Percentiles rank a stretch among this genome's conserved stretches.
phyloP scores from a whole-genome alignment of 2,113 vertebrate genomes.

The Jaculus jaculus region DNA sequence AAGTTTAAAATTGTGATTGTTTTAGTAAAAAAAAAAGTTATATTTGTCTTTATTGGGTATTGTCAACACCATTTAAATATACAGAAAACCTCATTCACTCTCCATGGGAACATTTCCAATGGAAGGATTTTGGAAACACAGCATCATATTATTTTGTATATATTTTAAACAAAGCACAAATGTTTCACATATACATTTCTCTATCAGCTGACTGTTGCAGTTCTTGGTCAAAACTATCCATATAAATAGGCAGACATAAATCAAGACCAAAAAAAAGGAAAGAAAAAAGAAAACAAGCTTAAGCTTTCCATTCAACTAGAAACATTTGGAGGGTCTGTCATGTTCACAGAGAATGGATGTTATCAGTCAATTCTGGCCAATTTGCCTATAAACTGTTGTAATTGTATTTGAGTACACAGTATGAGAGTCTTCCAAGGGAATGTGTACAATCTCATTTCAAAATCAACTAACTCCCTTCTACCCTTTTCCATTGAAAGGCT shows the following conservation, averaged over 20 bases:
- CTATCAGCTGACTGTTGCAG: not conserved
- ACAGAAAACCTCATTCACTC: not conserved
- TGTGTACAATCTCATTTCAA: constrained; percentile 45
- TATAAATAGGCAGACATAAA: not conserved
- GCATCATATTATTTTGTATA: constrained; percentile 8
- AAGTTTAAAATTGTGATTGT: not conserved
- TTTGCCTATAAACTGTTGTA: constrained; percentile 9
- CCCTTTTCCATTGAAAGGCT: constrained; percentile 34
- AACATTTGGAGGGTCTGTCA: not conserved
- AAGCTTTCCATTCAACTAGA: constrained; percentile 29
- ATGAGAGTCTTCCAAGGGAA: constrained; percentile 46
- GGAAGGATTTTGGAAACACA: constrained; percentile 38
- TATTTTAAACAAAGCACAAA: not conserved
- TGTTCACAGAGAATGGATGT: not conserved
- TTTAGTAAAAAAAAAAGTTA: not conserved
- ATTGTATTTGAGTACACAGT: constrained; percentile 4
- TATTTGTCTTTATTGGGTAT: not conserved
- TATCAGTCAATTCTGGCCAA: constrained; percentile 22
- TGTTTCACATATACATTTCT: not conserved
- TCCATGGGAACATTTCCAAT: not conserved
- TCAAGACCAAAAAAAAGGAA: not conserved
- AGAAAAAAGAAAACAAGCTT: constrained; percentile 36
- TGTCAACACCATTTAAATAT: not conserved
- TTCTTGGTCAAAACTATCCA: constrained; percentile 24
- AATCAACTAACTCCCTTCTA: constrained; percentile 29